phyloP scores from a whole-genome alignment of 2,888 invertebrate species.

The Blastobasis lacticolella region DNA sequence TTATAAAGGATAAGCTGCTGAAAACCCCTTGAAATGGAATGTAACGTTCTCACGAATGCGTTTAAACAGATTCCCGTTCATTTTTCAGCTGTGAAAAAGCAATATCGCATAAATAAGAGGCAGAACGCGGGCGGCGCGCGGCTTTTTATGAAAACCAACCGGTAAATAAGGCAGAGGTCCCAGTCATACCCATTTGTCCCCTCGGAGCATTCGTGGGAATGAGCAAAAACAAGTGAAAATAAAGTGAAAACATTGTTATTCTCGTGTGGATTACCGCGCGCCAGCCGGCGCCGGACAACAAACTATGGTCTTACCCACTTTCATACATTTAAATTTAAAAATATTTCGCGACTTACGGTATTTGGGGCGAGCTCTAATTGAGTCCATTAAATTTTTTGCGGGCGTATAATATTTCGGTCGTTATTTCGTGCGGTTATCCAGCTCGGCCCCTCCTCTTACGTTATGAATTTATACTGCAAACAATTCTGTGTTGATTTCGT shows the following conservation, averaged over 20 bases:
- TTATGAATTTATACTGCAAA: too few species aligned
- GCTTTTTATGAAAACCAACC: slow-evolving; percentile 36
- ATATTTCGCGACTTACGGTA: slow-evolving; percentile 31
- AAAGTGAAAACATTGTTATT: slow-evolving; percentile 65
- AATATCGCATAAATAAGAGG: slow-evolving; percentile 4
- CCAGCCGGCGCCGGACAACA: slow-evolving; percentile 34
- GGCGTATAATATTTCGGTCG: slow-evolving; percentile 9
- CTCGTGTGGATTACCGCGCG: slow-evolving; percentile 57
- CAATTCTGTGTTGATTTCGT: too few species aligned
- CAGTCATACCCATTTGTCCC: slow-evolving; percentile 48
- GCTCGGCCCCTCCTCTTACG: background rate
- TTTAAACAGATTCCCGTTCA: background rate
- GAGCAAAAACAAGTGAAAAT: slow-evolving; percentile 62
- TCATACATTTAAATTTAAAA: slow-evolving; percentile 40
- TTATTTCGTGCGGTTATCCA: slow-evolving; percentile 4
- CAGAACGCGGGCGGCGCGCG: slow-evolving; percentile 14
- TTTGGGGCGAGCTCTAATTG: slow-evolving; percentile 33
- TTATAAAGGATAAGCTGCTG: too few species aligned
- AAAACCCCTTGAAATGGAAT: too few species aligned
- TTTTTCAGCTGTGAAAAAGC: background rate
- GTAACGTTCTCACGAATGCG: background rate
- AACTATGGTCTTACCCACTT: slow-evolving; percentile 37
- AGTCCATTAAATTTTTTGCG: slow-evolving; percentile 36
- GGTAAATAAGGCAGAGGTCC: slow-evolving; percentile 50
- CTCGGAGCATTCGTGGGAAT: slow-evolving; percentile 48